Evolutionary conservation across 2,797 vertebrate species (phyloP), one percentile per base, ranked within the genome.

Genomic region (Galaxias olidus): DNA sequence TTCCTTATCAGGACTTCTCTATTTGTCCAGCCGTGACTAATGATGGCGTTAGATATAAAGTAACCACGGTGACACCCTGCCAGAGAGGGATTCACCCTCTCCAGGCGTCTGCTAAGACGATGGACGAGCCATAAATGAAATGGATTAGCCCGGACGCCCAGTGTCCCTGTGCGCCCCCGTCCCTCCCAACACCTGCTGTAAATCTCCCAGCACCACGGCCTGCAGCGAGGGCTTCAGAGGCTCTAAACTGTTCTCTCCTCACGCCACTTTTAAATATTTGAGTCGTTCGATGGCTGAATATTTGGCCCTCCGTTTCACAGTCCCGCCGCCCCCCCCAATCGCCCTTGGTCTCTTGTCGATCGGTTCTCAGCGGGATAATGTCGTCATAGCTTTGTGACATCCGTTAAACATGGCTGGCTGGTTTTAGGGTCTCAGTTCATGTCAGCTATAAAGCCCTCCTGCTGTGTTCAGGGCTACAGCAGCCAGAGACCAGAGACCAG

Each of bases 101-200:
- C 57, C 3, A 60, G 48, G 79, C 69, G 56, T 75, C 72, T 68
- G 72, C 61, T 0, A 49, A 63, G 54, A 73, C 75, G 73, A 77
- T 55, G n/a, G 67, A 77, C 7, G 40, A 61, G 69, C 74, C 78
- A 66, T 84, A 78, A 79, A 81, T 73, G 8, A 68, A 79, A 81
- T 60, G 55, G 69, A 73, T 85, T 70, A 57, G 63, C 64, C 12
- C 12, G 55, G 59, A 79, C 74, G 52, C 48, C 69, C 53, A 45
- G 60, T 80, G 73, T 73, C 63, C 58, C 12, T 40, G 63, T 0
- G n/a, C 64, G 58, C 63, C 30, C 30, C 6, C n/a, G n/a, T 76
- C 68, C 53, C 6, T 59, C 48, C 66, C 71, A 81, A 74, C 52
- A 61, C 59, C 65, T 49, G 56, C 59, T 1, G 20, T 81, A 72